These are phyloP conservation scores for Reticulitermes lucifugus DNA, from an alignment of 2,888 invertebrate genomes.

Conservation along the genomic window DNA sequence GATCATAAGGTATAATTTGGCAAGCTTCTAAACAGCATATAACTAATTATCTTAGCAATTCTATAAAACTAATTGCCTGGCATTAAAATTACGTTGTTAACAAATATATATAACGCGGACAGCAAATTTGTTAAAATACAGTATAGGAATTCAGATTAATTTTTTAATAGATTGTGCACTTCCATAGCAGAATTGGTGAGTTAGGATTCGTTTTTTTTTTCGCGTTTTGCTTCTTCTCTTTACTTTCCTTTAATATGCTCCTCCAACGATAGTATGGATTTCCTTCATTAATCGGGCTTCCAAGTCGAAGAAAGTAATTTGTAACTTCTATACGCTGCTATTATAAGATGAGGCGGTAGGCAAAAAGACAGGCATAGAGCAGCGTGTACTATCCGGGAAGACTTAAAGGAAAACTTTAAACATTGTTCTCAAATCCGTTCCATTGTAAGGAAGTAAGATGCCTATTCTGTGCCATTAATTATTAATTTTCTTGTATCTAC, in stretches of 20 bases:
- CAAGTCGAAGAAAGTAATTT: not conserved
- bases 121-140: not conserved
- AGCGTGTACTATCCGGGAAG: no score
- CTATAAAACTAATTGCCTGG: no score
- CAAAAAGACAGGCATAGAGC: no score
- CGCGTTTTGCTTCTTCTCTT: not conserved
- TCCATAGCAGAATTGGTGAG: not conserved
- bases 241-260: not conserved
- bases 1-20: no score
- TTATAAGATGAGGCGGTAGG: no score
- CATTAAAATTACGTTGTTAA: not conserved
- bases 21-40: no score
- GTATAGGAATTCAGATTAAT: not conserved
- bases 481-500: no score
- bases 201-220: not conserved
- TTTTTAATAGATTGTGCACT: not conserved
- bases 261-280: not conserved
- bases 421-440: no score
- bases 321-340: not conserved
- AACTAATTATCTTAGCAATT: no score
- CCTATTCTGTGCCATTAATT: no score
- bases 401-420: no score
- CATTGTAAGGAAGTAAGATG: no score
- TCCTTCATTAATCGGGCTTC: not conserved
- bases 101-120: not conserved